Evolutionary conservation across 2,888 invertebrate species (phyloP).

Genomic region (Drosophila kuntzei): DNA sequence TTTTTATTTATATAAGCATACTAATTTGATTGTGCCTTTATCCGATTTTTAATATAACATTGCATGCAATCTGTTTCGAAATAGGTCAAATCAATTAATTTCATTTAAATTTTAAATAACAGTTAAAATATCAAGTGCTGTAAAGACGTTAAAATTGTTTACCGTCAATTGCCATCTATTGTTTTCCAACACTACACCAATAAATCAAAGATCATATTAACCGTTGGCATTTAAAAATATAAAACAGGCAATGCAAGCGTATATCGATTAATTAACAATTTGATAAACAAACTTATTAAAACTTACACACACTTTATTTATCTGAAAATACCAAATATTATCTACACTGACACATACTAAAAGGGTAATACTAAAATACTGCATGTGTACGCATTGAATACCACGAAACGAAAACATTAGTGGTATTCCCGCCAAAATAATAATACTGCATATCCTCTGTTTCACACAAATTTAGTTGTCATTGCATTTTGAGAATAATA

Average conservation of each 20-base stretch:
- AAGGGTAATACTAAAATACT: slow-evolving; percentile 2
- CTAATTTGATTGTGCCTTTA: too few relatives aligned
- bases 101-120: neutral
- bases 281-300: too few relatives aligned
- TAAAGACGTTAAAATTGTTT: neutral
- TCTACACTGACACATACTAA: neutral
- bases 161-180: neutral
- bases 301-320: too few relatives aligned
- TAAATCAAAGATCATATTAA: neutral
- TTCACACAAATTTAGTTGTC: neutral
- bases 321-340: too few relatives aligned
- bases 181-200: slow-evolving; percentile 3
- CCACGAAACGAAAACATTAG: neutral
- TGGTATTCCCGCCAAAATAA: slow-evolving; percentile 3
- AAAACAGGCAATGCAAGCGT: neutral
- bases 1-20: too few relatives aligned
- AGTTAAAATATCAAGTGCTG: neutral
- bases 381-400: slow-evolving; percentile 11
- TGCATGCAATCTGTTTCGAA: neutral
- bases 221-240: neutral
- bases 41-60: too few relatives aligned
- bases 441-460: neutral
- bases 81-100: too few relatives aligned
- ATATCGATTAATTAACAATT: neutral
- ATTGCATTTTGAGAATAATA: neutral